Evolutionary conservation across 2,797 vertebrate genomes (phyloP).

Genomic region (Phrynocephalus forsythii): DNA sequence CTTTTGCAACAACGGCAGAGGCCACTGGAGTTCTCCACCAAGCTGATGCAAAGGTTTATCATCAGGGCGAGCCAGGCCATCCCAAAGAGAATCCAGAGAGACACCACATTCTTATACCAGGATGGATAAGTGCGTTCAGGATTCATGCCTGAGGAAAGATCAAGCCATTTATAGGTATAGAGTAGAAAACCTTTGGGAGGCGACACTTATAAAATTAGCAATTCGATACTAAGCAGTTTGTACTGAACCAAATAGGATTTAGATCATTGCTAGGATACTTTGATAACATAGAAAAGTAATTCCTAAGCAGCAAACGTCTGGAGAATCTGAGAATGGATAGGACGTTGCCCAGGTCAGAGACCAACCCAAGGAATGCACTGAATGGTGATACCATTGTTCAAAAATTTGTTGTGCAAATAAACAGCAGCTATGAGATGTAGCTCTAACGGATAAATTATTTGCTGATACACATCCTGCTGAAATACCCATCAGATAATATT

Average conservation of each 20-base stretch:
- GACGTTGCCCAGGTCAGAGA: background rate
- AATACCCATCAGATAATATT: background rate
- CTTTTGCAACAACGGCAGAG: slow-evolving; percentile 59
- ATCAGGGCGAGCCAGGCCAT: slow-evolving; percentile 92
- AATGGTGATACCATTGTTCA: background rate
- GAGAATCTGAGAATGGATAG: background rate
- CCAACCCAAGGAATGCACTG: background rate
- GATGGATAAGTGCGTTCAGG: slow-evolving; percentile 82
- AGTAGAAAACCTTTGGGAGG: slow-evolving; percentile 20
- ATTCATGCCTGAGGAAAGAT: slow-evolving; percentile 80
- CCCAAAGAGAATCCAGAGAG: slow-evolving; percentile 94
- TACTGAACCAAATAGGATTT: background rate
- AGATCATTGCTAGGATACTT: background rate
- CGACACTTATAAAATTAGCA: background rate
- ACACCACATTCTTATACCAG: slow-evolving; percentile 89
- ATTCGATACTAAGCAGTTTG: background rate
- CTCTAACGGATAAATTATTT: background rate
- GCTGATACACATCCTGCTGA: background rate
- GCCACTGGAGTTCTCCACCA: slow-evolving; percentile 82
- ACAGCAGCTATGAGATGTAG: background rate
- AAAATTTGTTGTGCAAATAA: background rate
- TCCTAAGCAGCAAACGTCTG: background rate
- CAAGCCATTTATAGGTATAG: slow-evolving; percentile 38
- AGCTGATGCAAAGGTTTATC: slow-evolving; percentile 87
- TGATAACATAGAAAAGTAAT: background rate